These are phyloP conservation scores for Harpagifer antarcticus DNA, from an alignment of 2,797 vertebrate species.

Conservation along the genomic window DNA sequence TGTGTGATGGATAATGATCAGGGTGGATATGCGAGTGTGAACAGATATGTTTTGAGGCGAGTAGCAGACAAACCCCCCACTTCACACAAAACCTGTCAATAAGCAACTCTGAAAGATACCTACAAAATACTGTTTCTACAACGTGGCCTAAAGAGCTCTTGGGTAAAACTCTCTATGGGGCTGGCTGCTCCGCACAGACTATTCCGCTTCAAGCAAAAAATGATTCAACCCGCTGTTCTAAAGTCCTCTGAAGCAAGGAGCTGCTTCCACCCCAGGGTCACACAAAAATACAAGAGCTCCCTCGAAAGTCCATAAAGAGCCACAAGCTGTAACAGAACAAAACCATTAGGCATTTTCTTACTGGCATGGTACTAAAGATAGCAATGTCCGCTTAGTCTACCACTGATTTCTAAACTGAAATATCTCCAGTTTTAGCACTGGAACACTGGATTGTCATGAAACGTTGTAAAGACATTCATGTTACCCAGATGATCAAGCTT, in stretches of 20 bases:
- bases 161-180: constrained; percentile 48
- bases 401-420: not conserved
- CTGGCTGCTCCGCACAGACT: constrained; percentile 49
- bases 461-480: not conserved
- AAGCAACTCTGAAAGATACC: constrained; percentile 46
- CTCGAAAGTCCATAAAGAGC: constrained; percentile 19
- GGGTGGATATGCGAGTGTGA: too few species aligned
- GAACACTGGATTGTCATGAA: not conserved
- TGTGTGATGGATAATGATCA: too few species aligned
- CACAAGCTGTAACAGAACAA: constrained; percentile 9
- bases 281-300: constrained; percentile 41
- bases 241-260: constrained; percentile 47
- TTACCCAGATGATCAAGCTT: not conserved
- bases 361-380: not conserved
- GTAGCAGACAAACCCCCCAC: constrained; percentile 42
- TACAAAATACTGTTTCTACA: constrained; percentile 31
- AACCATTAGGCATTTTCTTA: constrained; percentile 1
- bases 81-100: constrained; percentile 46
- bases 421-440: not conserved
- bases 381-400: not conserved
- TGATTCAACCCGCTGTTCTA: constrained; percentile 60
- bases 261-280: constrained; percentile 53
- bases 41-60: too few species aligned
- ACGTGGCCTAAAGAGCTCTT: constrained; percentile 48
- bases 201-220: constrained; percentile 68